Conservation (phyloP, 2,888 invertebrate genomes). For the Sphecodes monilicornis region DNA sequence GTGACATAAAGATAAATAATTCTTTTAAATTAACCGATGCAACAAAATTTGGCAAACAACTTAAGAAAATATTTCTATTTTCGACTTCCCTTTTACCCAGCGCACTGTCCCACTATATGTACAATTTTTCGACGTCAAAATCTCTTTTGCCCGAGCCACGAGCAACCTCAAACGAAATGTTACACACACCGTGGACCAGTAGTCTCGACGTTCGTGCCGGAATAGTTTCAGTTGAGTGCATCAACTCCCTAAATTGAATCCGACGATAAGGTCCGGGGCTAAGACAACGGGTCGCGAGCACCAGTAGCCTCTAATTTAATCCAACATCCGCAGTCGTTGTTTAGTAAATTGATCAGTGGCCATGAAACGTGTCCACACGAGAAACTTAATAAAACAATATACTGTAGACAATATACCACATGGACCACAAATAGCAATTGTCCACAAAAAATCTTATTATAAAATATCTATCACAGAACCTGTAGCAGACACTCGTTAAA, state of each 20-base stretch:
- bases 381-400: not conserved
- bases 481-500: not conserved
- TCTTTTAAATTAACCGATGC: not conserved
- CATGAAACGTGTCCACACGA: conserved; percentile 23
- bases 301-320: conserved; percentile 43
- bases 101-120: not conserved
- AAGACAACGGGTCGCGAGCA: conserved; percentile 42
- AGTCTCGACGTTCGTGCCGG: conserved; percentile 25
- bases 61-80: not conserved
- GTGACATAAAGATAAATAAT: not conserved
- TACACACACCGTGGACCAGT: not conserved
- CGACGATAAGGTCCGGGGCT: conserved; percentile 48
- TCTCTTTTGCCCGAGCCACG: not conserved
- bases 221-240: conserved; percentile 47
- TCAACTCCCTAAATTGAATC: conserved; percentile 57
- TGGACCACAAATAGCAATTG: not conserved
- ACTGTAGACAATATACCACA: not conserved
- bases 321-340: conserved; percentile 13
- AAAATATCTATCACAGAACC: too few relatives aligned
- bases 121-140: not conserved
- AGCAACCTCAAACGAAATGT: conserved; percentile 15
- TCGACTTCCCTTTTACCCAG: not conserved
- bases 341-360: conserved; percentile 40
- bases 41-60: not conserved
- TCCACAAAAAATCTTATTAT: too few relatives aligned